Conservation (phyloP, 2,113 vertebrate species). For the Hemibates koningsi region DNA sequence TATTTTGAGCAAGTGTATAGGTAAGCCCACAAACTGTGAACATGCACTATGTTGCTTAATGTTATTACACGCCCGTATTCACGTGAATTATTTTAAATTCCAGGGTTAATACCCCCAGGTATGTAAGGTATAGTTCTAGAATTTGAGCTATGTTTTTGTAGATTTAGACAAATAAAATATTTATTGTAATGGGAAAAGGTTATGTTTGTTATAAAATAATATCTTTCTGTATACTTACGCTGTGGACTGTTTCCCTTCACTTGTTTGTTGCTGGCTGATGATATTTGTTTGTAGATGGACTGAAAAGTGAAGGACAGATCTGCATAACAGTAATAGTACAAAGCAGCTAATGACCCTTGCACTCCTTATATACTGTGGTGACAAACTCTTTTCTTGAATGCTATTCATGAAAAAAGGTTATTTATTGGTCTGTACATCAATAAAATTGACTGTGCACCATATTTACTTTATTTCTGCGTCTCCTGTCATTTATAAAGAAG, state of each 20-base stretch:
- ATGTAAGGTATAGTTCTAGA: constrained; percentile 41
- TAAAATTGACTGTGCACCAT: constrained; percentile 84
- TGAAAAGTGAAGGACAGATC: constrained; percentile 1
- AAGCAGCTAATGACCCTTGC: constrained; percentile 41
- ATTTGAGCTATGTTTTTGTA: constrained; percentile 49
- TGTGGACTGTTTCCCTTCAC: constrained; percentile 72
- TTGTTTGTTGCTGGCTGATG: constrained; percentile 18
- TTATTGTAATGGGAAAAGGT: constrained; percentile 64
- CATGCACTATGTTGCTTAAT: constrained; percentile 10
- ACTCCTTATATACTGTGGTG: constrained; percentile 44
- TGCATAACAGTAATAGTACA: neutral
- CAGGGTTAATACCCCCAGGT: constrained; percentile 42
- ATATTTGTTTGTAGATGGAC: constrained; percentile 13
- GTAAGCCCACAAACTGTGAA: constrained; percentile 34
- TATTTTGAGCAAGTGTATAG: neutral
- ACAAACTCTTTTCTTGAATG: constrained; percentile 62
- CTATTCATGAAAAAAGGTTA: constrained; percentile 72
- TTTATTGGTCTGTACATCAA: constrained; percentile 82
- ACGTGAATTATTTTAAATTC: constrained; percentile 38
- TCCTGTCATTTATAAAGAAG: neutral
- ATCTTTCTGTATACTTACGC: constrained; percentile 78
- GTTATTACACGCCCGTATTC: neutral
- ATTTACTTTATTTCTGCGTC: constrained; percentile 21
- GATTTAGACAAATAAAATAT: constrained; percentile 48
- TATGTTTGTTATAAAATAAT: constrained; percentile 37